phyloP scores from a whole-genome alignment of 2,888 invertebrate genomes.

The Trachelus tabidus region DNA sequence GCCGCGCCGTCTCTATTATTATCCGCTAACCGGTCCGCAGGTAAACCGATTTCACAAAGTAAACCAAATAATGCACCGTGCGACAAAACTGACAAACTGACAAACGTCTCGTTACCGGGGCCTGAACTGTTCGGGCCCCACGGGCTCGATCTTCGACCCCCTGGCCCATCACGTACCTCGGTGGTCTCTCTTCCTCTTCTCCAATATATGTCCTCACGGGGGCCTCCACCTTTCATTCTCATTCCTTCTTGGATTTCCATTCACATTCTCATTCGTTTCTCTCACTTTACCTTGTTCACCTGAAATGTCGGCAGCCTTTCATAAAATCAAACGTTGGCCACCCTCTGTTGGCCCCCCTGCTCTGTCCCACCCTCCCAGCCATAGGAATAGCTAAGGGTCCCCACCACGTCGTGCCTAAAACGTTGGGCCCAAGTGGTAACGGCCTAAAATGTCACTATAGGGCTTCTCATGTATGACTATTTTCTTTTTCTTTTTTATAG shows the following conservation, averaged over 20 bases:
- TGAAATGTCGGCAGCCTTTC: constrained; percentile 7
- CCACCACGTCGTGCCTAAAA: neutral
- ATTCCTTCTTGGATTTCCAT: neutral
- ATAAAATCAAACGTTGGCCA: constrained; percentile 4
- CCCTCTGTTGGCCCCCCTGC: neutral
- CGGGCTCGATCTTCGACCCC: neutral
- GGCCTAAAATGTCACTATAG: neutral
- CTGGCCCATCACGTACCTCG: neutral
- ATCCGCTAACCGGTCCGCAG: constrained; percentile 35
- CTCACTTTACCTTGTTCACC: neutral
- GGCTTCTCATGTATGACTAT: neutral
- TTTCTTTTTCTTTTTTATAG: neutral
- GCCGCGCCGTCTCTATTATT: constrained; percentile 31
- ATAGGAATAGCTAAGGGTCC: neutral
- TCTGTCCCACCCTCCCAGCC: neutral
- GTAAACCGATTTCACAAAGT: constrained; percentile 38
- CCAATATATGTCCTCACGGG: neutral
- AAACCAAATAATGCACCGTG: constrained; percentile 28
- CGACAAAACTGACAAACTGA: constrained; percentile 30
- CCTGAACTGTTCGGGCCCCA: neutral
- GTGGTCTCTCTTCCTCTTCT: constrained; percentile 1
- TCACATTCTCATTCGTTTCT: neutral
- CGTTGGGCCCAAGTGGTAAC: neutral
- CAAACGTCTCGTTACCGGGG: constrained; percentile 31
- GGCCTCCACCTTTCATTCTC: neutral